Evolutionary conservation across 2,888 invertebrate genomes (phyloP), one percentile per base, ranked within the genome.

Genomic region (Agrochola litura): DNA sequence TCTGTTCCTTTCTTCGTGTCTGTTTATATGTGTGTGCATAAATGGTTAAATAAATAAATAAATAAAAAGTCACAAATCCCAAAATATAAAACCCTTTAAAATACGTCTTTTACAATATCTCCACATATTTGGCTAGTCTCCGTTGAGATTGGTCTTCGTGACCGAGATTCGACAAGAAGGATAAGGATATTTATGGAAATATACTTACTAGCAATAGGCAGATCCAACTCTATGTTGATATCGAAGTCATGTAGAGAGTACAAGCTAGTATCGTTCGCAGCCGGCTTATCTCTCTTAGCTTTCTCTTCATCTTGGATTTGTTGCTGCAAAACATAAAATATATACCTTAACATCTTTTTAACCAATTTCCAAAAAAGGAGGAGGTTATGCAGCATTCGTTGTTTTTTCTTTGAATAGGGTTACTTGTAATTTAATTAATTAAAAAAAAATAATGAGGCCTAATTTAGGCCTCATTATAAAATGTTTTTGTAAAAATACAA

Each of bases 221-320:
- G 98, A 94, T 99, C 99, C 76, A 99, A 94, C 93, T 99, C 99
- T 85, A 99, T 99, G 93, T 98, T 98, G 89, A 99, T 99, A 91
- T 99, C 99, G 95, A 99, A 99, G 95, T 99, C 99, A 93, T 99
- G 99, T 60, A 97, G 90, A 0, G 97, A 97, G 91, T 97, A 97
- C 46, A 97, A 85, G 80, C 97, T 97, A 2, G 94, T 91, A 83
- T 97, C 97, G 0, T 90, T 86, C 0, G 76, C 52, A 1, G 83
- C 16, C 0, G 76, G 65, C n/a, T 85, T 87, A 22, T 88, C 86
- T 4, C 84, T 86, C 19, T 84, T 84, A 30, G 82, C 82, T 46
- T 77, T 79, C 65, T 77, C 86, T 0, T 85, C 88, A 0, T 85
- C 82, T 14, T 91, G 90, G 58, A 91, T 84, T 83, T 92, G 77